A percentile compares a stretch with the other conserved stretches of the same genome.
Conservation (phyloP, 2,113 vertebrate species). For the Spea bombifrons region DNA sequence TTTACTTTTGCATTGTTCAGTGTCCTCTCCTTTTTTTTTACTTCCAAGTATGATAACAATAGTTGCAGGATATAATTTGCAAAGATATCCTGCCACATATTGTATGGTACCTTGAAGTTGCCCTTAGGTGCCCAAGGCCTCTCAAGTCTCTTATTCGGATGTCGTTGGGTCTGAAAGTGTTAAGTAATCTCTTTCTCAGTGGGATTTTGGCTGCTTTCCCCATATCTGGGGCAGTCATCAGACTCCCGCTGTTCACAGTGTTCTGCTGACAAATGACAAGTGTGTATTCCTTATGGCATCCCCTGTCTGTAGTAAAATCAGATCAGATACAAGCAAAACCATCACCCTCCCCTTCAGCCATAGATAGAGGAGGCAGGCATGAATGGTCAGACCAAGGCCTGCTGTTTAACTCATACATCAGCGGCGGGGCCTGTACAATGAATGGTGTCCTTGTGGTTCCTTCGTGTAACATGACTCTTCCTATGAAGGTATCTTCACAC, state of each 20-base stretch:
- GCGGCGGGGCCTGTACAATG: neutral
- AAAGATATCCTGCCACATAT: too few relatives aligned
- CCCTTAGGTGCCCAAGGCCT: neutral
- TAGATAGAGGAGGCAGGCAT: constrained; percentile 2
- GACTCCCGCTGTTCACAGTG: constrained; percentile 45
- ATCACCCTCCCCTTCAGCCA: constrained; percentile 14
- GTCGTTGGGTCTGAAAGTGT: constrained; percentile 20
- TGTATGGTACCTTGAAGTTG: neutral
- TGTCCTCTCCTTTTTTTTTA: too few relatives aligned
- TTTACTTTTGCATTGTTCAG: too few relatives aligned
- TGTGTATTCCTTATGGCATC: constrained; percentile 49
- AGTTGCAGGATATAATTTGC: too few relatives aligned
- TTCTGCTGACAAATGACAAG: constrained; percentile 49
- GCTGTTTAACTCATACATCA: constrained; percentile 21
- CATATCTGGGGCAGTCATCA: constrained; percentile 48
- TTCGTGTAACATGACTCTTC: too few relatives aligned
- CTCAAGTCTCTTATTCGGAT: constrained; percentile 2
- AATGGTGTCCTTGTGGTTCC: neutral
- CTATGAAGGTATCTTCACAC: too few relatives aligned
- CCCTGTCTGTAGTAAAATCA: constrained; percentile 45
- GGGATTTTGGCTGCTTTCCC: constrained; percentile 46
- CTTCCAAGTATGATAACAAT: too few relatives aligned
- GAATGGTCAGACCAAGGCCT: constrained; percentile 9
- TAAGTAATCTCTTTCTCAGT: constrained; percentile 46
- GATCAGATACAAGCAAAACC: constrained; percentile 44